A percentile compares a stretch with the other conserved stretches of the same genome.
These are phyloP conservation scores for Gasterosteus nipponicus DNA, from an alignment of 2,113 vertebrate genomes.

Conservation along the genomic window DNA sequence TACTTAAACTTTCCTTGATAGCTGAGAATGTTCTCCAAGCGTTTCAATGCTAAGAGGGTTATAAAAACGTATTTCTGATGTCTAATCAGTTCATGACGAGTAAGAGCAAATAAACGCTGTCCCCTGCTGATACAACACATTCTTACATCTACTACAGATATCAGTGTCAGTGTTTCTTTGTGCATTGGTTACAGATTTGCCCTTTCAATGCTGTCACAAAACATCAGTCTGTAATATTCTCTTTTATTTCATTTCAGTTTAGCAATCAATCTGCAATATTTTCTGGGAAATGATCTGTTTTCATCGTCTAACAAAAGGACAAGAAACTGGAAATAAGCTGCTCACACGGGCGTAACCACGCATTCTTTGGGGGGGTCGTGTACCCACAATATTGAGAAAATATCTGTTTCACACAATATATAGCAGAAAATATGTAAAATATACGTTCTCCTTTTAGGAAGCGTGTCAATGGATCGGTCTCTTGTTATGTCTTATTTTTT, in stretches of 20 bases:
- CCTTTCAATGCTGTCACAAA: neutral
- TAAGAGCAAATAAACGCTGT: constrained; percentile 64
- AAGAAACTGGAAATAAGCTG: neutral
- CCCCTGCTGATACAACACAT: constrained; percentile 55
- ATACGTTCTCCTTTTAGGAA: no score
- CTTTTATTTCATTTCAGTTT: neutral
- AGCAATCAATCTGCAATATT: neutral
- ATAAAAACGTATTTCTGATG: neutral
- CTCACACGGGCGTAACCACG: no score
- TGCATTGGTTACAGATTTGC: neutral
- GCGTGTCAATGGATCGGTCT: no score
- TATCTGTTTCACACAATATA: no score
- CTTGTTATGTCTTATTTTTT: no score
- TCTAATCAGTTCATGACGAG: rapidly evolving
- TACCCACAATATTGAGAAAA: no score
- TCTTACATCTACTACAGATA: constrained; percentile 22
- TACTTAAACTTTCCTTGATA: constrained; percentile 1
- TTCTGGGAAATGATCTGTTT: neutral
- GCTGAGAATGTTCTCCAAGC: constrained; percentile 19
- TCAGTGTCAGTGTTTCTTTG: neutral
- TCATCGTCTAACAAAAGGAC: neutral
- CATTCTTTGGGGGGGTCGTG: no score
- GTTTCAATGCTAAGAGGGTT: neutral
- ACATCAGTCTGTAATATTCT: neutral
- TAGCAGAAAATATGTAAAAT: no score